These are phyloP conservation scores for Caenorhabditis sulstoni DNA, from an alignment of 2,888 invertebrate species.

Conservation along the genomic window DNA sequence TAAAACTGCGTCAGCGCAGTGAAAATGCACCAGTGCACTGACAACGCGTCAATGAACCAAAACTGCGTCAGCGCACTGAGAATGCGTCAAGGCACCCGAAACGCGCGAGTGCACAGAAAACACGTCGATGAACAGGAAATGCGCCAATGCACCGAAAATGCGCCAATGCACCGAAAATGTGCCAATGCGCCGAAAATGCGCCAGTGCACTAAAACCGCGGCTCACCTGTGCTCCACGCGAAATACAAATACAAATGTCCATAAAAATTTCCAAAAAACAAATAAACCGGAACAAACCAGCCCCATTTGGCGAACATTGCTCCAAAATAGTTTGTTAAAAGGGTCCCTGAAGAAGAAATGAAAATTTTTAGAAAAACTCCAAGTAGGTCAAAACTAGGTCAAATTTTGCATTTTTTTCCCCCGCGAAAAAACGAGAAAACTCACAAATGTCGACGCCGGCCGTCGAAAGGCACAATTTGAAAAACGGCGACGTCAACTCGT, in stretches of 20 bases:
- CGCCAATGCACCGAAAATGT: no score
- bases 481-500: slow-evolving; percentile 50
- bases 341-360: slow-evolving; percentile 47
- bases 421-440: slow-evolving; percentile 22
- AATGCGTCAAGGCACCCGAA: not conserved
- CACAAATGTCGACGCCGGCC: slow-evolving; percentile 47
- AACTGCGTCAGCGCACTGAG: not conserved
- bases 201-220: not conserved
- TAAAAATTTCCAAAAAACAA: slow-evolving; percentile 24
- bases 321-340: slow-evolving; percentile 53
- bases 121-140: no score
- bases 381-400: no score
- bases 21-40: no score
- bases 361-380: no score
- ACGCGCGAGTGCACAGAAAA: no score
- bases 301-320: slow-evolving; percentile 52
- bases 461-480: slow-evolving; percentile 53
- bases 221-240: slow-evolving; percentile 53
- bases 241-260: slow-evolving; percentile 42
- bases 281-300: slow-evolving; percentile 32
- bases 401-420: no score
- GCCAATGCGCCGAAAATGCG: no score
- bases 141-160: no score
- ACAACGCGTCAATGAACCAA: not conserved
- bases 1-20: no score